Conservation (phyloP, 2,888 invertebrate species). For the Drosophila yooni region DNA sequence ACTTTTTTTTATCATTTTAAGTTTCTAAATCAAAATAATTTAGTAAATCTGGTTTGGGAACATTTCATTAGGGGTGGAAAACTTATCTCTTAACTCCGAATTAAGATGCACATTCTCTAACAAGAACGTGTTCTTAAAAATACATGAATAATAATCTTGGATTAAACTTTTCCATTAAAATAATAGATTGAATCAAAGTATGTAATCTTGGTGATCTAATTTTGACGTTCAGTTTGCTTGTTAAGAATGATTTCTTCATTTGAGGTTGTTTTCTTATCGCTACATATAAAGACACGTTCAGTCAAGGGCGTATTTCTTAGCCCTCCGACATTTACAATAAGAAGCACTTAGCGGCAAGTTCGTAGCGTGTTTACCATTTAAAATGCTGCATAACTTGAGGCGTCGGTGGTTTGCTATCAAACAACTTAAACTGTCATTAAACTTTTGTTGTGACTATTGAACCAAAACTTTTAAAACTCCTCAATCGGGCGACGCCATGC, state of each 20-base stretch:
- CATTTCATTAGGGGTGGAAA: fast-evolving
- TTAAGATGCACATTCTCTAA: neutral
- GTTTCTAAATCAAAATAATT: neutral
- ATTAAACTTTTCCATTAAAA: neutral
- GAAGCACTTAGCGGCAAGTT: constrained; percentile 17
- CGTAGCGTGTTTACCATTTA: constrained; percentile 37
- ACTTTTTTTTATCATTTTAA: neutral
- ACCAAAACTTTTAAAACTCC: constrained; percentile 60
- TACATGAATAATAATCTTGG: neutral
- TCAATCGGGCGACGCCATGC: constrained; percentile 44
- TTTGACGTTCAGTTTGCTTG: neutral
- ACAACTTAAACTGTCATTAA: constrained; percentile 84
- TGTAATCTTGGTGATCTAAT: neutral
- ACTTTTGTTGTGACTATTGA: constrained; percentile 72
- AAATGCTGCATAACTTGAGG: constrained; percentile 49
- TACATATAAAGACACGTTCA: neutral
- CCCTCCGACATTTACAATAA: neutral
- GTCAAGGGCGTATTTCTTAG: neutral
- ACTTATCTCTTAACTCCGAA: neutral
- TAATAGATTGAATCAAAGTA: neutral
- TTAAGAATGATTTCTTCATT: neutral
- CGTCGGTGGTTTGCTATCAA: constrained; percentile 54
- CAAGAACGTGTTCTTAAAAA: neutral
- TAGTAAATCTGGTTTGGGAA: neutral
- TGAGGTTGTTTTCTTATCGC: neutral